A percentile compares a stretch with the other conserved stretches of the same genome.
phyloP scores from a whole-genome alignment of 2,888 invertebrate species.

The Galeopsomyia nigrocyanea region DNA sequence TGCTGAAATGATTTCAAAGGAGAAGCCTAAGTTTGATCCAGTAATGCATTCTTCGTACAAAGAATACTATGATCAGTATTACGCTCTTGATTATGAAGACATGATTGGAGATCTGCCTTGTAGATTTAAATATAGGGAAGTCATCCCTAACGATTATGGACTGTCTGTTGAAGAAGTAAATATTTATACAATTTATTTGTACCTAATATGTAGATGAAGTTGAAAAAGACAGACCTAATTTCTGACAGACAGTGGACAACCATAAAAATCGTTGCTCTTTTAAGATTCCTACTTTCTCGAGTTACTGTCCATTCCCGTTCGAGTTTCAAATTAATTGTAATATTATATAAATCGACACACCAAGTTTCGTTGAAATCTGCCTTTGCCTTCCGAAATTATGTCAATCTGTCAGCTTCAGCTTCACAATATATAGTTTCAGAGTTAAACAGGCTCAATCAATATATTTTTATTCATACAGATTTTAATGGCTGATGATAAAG shows the following conservation, averaged over 20 bases:
- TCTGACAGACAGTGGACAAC: no score
- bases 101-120: conserved; percentile 92
- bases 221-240: no score
- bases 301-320: no score
- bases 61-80: conserved; percentile 95
- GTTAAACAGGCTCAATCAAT: neutral
- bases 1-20: conserved; percentile 78
- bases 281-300: no score
- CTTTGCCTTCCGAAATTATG: no score
- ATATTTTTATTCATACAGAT: conserved; percentile 74
- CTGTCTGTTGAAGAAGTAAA: conserved; percentile 89
- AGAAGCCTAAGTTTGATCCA: conserved; percentile 90
- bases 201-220: conserved; percentile 1
- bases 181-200: neutral
- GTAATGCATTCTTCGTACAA: conserved; percentile 79
- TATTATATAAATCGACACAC: no score
- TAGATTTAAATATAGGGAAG: conserved; percentile 92
- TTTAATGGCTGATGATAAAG: conserved; percentile 89
- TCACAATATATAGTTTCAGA: no score
- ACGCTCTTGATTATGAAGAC: conserved; percentile 95
- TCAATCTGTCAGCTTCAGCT: no score
- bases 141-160: conserved; percentile 92
- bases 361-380: no score
- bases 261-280: no score
- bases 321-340: no score